These are phyloP conservation scores for Drosophila paramelanica DNA, from an alignment of 2,888 invertebrate genomes.

Conservation along the genomic window DNA sequence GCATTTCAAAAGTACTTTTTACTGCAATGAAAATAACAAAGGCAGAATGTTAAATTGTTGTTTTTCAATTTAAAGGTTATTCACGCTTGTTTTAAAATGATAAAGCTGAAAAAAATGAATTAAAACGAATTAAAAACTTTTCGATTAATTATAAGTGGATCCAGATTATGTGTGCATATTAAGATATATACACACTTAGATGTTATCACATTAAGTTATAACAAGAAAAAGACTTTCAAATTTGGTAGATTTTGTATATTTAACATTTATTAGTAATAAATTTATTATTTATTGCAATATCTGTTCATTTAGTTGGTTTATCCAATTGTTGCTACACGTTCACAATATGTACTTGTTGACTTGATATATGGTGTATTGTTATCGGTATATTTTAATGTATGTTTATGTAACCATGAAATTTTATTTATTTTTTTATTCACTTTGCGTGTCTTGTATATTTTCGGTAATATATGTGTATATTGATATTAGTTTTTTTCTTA, in stretches of 20 bases:
- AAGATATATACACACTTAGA: neutral
- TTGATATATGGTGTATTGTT: slow-evolving; percentile 46
- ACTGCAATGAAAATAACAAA: neutral
- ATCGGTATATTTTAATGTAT: slow-evolving; percentile 25
- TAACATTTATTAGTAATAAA: slow-evolving; percentile 75
- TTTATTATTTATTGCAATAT: slow-evolving; percentile 54
- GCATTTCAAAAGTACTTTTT: neutral
- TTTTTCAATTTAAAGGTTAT: neutral
- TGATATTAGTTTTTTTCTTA: slow-evolving; percentile 46
- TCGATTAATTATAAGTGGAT: neutral
- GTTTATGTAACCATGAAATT: slow-evolving; percentile 17
- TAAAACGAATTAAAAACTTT: neutral
- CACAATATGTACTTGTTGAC: slow-evolving; percentile 72
- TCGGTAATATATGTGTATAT: slow-evolving; percentile 32
- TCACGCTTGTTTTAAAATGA: slow-evolving; percentile 4
- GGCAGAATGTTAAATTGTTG: neutral
- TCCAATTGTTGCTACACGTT: slow-evolving; percentile 58
- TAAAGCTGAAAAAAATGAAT: neutral
- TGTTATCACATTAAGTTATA: neutral
- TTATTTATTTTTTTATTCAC: slow-evolving; percentile 5
- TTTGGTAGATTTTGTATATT: slow-evolving; percentile 61
- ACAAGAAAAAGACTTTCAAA: neutral
- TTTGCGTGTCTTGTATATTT: slow-evolving; percentile 29
- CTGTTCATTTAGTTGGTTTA: slow-evolving; percentile 38
- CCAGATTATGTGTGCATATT: neutral